Conservation (phyloP, 1,140 invertebrate genomes). For the Homalodisca vitripennis region DNA sequence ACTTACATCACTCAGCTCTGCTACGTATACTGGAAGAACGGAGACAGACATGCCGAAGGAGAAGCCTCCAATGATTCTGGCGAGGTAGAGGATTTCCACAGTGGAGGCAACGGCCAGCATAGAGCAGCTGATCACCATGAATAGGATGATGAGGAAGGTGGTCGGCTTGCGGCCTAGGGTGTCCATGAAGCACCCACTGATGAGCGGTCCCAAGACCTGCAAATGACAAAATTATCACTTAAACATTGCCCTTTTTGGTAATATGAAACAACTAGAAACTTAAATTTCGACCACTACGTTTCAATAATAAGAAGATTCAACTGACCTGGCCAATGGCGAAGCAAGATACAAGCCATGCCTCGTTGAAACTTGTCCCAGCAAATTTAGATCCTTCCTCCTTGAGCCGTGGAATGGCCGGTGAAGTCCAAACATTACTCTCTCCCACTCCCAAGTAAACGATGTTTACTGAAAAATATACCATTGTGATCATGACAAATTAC, state of each 20-base stretch:
- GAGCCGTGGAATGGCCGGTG: conserved; percentile 7
- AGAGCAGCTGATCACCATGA: conserved; percentile 7
- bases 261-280: no score
- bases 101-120: not conserved
- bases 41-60: conserved; percentile 11
- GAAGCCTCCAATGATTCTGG: conserved; percentile 2
- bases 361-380: not conserved
- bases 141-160: conserved; percentile 19
- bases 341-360: conserved; percentile 2
- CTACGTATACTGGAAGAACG: not conserved
- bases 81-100: not conserved
- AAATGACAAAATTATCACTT: no score
- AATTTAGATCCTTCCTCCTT: not conserved
- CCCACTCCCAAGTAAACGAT: conserved; percentile 10
- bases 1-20: conserved; percentile 4
- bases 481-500: not conserved
- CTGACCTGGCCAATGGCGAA: conserved; percentile 12
- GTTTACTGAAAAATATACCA: not conserved
- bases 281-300: no score
- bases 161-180: conserved; percentile 9
- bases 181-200: conserved; percentile 8
- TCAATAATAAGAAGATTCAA: no score
- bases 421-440: conserved; percentile 18
- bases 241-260: no score
- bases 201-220: conserved; percentile 2